These are phyloP conservation scores for Troglohyphantes excavatus DNA, from an alignment of 2,888 invertebrate species.

Conservation along the genomic window DNA sequence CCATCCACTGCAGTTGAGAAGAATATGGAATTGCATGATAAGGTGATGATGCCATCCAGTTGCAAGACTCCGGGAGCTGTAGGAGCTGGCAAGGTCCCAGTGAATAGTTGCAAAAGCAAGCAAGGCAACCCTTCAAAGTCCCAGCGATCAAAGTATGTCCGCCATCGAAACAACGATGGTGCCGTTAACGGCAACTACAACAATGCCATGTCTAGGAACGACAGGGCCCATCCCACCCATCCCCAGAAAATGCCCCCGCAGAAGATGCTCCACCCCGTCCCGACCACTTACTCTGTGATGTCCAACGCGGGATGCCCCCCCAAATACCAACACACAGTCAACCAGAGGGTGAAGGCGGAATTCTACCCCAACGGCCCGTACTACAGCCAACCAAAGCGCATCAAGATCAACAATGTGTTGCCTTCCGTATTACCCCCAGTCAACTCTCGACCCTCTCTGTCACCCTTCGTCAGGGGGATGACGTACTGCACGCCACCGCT, in stretches of 20 bases:
- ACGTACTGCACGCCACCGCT: slow-evolving; percentile 66
- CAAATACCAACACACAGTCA: slow-evolving; percentile 47
- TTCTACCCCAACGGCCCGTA: slow-evolving; percentile 63
- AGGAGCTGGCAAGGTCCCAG: slow-evolving; percentile 66
- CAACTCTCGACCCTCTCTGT: slow-evolving; percentile 40
- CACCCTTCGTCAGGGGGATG: slow-evolving; percentile 53
- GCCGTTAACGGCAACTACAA: slow-evolving; percentile 42
- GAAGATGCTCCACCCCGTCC: slow-evolving; percentile 69
- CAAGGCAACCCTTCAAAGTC: slow-evolving; percentile 6
- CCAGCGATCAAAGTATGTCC: slow-evolving; percentile 68
- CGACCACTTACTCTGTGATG: slow-evolving; percentile 64
- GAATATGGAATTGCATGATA: slow-evolving; percentile 67
- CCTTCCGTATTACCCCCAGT: slow-evolving; percentile 39
- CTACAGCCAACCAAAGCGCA: slow-evolving; percentile 70
- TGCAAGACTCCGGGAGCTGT: slow-evolving; percentile 72
- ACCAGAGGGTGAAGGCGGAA: slow-evolving; percentile 49
- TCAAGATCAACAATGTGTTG: slow-evolving; percentile 35
- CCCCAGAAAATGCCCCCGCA: background rate
- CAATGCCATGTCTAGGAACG: slow-evolving; percentile 19
- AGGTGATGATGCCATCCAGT: slow-evolving; percentile 73
- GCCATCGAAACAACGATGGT: slow-evolving; percentile 55
- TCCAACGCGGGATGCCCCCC: slow-evolving; percentile 11
- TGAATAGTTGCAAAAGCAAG: slow-evolving; percentile 52
- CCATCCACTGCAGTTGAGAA: slow-evolving; percentile 63
- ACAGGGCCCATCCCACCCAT: background rate